Evolutionary conservation across 2,888 invertebrate species (phyloP).

Genomic region (Scaptomyza polygonia): DNA sequence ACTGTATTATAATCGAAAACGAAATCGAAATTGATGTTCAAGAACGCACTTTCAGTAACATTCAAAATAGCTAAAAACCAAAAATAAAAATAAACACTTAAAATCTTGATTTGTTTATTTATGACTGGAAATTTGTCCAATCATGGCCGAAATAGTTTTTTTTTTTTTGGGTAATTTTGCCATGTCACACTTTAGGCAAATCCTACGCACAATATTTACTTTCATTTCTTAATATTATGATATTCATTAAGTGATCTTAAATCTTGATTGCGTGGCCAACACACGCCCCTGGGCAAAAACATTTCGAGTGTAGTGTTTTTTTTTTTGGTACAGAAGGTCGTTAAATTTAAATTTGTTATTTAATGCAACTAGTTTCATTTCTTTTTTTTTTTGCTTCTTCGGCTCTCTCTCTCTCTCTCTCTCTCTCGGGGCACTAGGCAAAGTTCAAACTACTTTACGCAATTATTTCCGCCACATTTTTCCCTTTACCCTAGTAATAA

Average conservation of each 20-base stretch:
- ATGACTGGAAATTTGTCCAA: constrained; percentile 63
- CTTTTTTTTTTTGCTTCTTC: background rate
- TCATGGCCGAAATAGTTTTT: constrained; percentile 65
- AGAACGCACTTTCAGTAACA: constrained; percentile 53
- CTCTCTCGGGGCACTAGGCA: constrained; percentile 17
- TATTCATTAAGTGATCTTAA: constrained; percentile 70
- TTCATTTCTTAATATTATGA: constrained; percentile 74
- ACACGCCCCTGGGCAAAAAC: constrained; percentile 37
- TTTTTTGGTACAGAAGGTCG: constrained; percentile 21
- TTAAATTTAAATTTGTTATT: constrained; percentile 9
- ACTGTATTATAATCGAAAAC: constrained; percentile 63
- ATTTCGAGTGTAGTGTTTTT: background rate
- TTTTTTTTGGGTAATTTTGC: constrained; percentile 41
- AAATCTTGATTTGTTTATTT: constrained; percentile 70
- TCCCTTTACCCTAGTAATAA: constrained; percentile 44
- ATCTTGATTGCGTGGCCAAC: constrained; percentile 48
- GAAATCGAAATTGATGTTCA: constrained; percentile 55
- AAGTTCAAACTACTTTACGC: constrained; percentile 77
- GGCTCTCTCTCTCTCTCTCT: too few relatives aligned
- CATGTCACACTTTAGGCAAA: constrained; percentile 53
- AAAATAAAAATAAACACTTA: constrained; percentile 31
- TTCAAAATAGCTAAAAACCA: constrained; percentile 21
- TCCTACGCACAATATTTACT: constrained; percentile 69
- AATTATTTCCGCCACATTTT: constrained; percentile 80
- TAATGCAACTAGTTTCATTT: constrained; percentile 30